Conservation (phyloP, 2,888 invertebrate species). For the Rhorus exstirpatorius region DNA sequence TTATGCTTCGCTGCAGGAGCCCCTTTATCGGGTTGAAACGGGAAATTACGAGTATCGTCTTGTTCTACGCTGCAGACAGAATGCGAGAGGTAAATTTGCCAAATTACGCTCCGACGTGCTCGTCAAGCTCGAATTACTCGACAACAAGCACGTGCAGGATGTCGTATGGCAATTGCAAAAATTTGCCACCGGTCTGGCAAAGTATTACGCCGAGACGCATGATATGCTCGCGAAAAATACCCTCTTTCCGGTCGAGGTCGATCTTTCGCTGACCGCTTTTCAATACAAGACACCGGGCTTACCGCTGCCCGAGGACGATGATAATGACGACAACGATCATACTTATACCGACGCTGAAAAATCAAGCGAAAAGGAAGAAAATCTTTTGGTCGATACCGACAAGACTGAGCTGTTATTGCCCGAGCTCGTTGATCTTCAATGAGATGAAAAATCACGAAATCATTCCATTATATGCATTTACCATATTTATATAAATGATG, state of each 20-base stretch:
- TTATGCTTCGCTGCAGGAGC: conserved; percentile 97
- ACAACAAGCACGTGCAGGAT: conserved; percentile 99
- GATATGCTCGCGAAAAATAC: conserved; percentile 92
- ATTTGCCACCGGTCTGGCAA: conserved; percentile 94
- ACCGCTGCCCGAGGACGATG: conserved; percentile 73
- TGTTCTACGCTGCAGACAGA: conserved; percentile 97
- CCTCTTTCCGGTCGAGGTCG: conserved; percentile 98
- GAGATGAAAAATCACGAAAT: background rate
- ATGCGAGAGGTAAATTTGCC: conserved; percentile 95
- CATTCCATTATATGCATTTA: background rate
- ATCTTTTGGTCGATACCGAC: conserved; percentile 74
- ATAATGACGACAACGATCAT: conserved; percentile 78
- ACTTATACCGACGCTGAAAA: conserved; percentile 70
- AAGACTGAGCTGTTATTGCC: conserved; percentile 70
- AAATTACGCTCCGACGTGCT: conserved; percentile 95
- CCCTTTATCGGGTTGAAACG: conserved; percentile 98
- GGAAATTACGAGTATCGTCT: conserved; percentile 99
- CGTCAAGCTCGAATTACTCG: conserved; percentile 98
- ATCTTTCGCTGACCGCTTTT: conserved; percentile 96
- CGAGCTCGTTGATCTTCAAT: conserved; percentile 67
- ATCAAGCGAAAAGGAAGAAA: conserved; percentile 69
- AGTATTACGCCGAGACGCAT: conserved; percentile 91
- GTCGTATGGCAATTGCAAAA: conserved; percentile 94
- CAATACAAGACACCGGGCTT: conserved; percentile 91
- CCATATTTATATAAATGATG: too few relatives aligned